Evolutionary conservation across 2,113 vertebrate species (phyloP), one percentile per base, ranked within the genome.

Genomic region (Casuarius casuarius): DNA sequence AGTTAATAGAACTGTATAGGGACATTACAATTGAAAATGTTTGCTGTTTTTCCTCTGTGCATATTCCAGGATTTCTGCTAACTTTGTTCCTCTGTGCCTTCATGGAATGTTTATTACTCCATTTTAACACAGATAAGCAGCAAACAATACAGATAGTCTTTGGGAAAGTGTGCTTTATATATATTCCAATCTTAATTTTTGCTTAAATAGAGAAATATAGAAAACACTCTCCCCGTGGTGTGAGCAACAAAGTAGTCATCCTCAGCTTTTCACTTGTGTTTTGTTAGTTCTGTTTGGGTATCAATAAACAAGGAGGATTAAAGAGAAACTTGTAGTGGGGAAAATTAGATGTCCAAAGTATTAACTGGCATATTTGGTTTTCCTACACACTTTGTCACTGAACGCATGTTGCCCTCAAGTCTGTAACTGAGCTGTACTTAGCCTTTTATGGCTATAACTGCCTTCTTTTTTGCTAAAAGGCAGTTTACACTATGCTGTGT

Each of bases 371-470:
- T 75, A 88, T 92, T 91, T 93, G 93, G 78, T 96, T 97, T 97
- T 98, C 98, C 98, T 98, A 84, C 35, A 76, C 65, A 77, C 94
- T 90, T 78, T 84, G 87, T 94, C 88, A 44, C 77, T 97, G 98
- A 98, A 97, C 97, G 98, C 96, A 96, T 96, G 90, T 97, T 97
- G 96, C 98, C 98, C 97, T 97, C 91, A 93, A 97, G 98, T 98
- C 97, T 98, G 98, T 98, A 98, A 98, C 98, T 97, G 98, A 99
- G 98, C 97, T 97, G 73, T 83, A 75, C 92, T 97, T 96, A 83
- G 90, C 80, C 86, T 98, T 98, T 98, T 98, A 97, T 98, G 93
- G n/a, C 91, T 85, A 40, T 73, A 73, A 83, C 73, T 74, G 82
- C 93, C 90, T 97, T 67, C 84, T 46, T 95, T 95, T 62, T 95